Conservation (phyloP, 2,113 vertebrate species). For the Peromyscus californicus region DNA sequence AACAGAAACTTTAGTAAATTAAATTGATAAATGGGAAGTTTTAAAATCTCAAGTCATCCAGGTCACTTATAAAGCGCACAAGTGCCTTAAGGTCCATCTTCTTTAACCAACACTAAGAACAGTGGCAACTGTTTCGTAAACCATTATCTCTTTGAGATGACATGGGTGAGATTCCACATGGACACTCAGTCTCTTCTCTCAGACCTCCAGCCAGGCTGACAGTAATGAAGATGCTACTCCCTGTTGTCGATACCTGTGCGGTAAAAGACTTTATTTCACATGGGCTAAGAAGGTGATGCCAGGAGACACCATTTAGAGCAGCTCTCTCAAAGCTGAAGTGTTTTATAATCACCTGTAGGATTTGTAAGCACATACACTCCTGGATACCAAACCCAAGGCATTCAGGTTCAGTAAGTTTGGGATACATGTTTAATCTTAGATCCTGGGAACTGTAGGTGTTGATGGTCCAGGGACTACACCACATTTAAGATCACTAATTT, state of each 20-base stretch:
- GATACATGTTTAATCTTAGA: neutral
- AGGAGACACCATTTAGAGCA: neutral
- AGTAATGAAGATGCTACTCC: neutral
- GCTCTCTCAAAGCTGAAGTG: neutral
- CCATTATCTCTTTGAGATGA: slow-evolving; percentile 5
- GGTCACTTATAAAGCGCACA: neutral
- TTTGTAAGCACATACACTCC: neutral
- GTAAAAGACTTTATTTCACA: slow-evolving; percentile 71
- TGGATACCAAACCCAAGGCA: neutral
- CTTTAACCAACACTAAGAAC: neutral
- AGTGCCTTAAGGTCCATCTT: neutral
- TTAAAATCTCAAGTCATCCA: slow-evolving; percentile 1
- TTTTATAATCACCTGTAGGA: neutral
- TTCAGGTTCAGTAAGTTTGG: neutral
- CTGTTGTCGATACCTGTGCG: slow-evolving; percentile 44
- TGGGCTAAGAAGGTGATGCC: neutral
- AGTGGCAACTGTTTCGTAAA: neutral
- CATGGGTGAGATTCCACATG: neutral
- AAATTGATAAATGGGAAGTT: slow-evolving; percentile 2
- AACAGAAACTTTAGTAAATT: slow-evolving; percentile 48
- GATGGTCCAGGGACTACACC: neutral
- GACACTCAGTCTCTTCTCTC: slow-evolving; percentile 32
- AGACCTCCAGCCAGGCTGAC: slow-evolving; percentile 45
- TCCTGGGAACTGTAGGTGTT: neutral
- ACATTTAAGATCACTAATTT: slow-evolving; percentile 16